Base-by-base conservation (phyloP, 1,140 invertebrate genomes). In the Drosophila chauvacae region DNA sequence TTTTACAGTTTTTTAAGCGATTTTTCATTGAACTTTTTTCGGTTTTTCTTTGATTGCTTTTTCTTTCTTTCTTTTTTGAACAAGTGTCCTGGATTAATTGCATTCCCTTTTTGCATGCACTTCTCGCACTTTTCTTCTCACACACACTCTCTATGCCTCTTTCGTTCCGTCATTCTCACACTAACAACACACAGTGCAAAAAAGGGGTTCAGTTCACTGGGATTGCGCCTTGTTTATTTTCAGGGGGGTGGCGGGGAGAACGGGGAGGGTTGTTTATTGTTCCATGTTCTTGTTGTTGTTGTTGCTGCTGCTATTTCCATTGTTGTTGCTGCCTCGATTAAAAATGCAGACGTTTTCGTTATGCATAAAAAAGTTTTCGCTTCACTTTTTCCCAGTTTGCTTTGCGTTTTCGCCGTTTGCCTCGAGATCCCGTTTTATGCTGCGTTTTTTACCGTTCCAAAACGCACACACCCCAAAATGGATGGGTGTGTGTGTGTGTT, bases 271-370 rank as follows among this genome's bases (percentile, higher is more conserved):
- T 71, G 41, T 63, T 69, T 75, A 75, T 80, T 74, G 61, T 73
- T 65, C 59, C 44, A 26, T 77, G 69, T 73, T 69, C 55, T 62
- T 60, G 53, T 47, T 64, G 33, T 45, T 76, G 30, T 37, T 62
- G 23, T 30, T 77, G 55, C 44, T 77, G 30, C 63, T 68, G 74
- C 41, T 74, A 42, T 60, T 57, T 63, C 62, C 68, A 77, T 85
- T 85, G 77, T 86, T 85, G 81, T 85, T 78, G 53, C 20, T 56
- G 53, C 20, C 53, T 87, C 70, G 77, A 84, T 88, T 90, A 78
- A 71, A 84, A 84, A 90, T 88, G 84, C 84, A 88, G 73, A 86
- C 68, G 61, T 77, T 83, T 81, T 69, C 70, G 74, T 65, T 76
- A 77, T 82, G 80, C 80, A 82, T 81, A 76, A 68, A 80, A 70